phyloP scores from a whole-genome alignment of 1,140 invertebrate genomes.

The Drosophila tropicalis region DNA sequence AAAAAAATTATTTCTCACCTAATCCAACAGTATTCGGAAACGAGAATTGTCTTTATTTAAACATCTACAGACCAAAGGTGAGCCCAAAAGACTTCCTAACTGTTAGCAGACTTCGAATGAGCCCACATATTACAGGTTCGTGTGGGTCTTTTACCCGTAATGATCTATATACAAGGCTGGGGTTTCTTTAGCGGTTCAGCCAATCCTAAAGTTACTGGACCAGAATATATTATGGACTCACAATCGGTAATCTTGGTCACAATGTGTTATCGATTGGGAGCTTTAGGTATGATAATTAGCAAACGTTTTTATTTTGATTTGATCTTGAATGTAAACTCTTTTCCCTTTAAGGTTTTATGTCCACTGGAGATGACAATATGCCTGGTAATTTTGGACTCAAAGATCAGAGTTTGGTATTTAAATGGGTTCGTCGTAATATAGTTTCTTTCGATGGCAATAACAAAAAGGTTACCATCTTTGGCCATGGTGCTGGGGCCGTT shows the following conservation, averaged over 20 bases:
- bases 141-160: slow-evolving; percentile 70
- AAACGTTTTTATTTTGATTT: too few species aligned
- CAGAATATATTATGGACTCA: slow-evolving; percentile 79
- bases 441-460: slow-evolving; percentile 82
- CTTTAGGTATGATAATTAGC: slow-evolving; percentile 41
- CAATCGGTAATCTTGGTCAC: slow-evolving; percentile 62
- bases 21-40: slow-evolving; percentile 56
- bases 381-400: slow-evolving; percentile 86
- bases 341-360: slow-evolving; percentile 62
- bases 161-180: slow-evolving; percentile 83
- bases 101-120: neutral
- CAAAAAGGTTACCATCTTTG: slow-evolving; percentile 84
- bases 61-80: slow-evolving; percentile 85
- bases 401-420: slow-evolving; percentile 84
- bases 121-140: slow-evolving; percentile 15
- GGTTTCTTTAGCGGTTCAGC: slow-evolving; percentile 80
- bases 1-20: slow-evolving; percentile 69
- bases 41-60: slow-evolving; percentile 87
- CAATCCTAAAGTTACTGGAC: slow-evolving; percentile 62
- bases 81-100: slow-evolving; percentile 12
- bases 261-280: slow-evolving; percentile 63
- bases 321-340: neutral
- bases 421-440: slow-evolving; percentile 79
- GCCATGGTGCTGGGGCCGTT: slow-evolving; percentile 85
- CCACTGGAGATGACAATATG: slow-evolving; percentile 65